Percentiles rank a stretch among this genome's conserved stretches.
Evolutionary conservation across 1,140 invertebrate genomes (phyloP).

Genomic region (Neodiprion fabricii): DNA sequence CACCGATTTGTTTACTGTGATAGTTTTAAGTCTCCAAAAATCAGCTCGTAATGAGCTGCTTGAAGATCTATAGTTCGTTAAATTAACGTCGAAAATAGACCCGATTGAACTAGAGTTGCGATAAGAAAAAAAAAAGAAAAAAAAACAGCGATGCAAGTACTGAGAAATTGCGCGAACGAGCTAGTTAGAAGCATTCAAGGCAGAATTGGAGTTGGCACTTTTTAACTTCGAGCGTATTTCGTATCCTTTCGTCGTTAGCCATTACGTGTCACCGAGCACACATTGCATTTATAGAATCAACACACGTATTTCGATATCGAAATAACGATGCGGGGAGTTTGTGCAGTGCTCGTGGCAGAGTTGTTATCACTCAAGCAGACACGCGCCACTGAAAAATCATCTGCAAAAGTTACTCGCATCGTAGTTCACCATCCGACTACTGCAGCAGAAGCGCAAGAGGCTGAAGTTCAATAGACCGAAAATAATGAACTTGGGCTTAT

Average conservation of each 20-base stretch:
- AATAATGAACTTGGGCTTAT: not conserved
- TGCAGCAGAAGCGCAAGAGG: not conserved
- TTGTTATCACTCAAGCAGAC: not conserved
- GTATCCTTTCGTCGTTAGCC: not conserved
- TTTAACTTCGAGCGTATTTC: not conserved
- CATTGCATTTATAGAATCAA: not conserved
- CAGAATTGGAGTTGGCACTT: not conserved
- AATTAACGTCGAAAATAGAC: too few species aligned
- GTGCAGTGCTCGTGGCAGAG: not conserved
- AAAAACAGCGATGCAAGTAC: not conserved
- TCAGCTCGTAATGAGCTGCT: too few species aligned
- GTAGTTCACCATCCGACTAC: not conserved
- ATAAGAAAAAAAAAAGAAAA: too few species aligned
- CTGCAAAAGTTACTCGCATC: not conserved
- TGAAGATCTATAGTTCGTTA: too few species aligned
- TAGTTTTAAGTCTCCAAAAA: too few species aligned
- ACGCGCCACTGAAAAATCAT: not conserved
- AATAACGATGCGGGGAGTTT: not conserved
- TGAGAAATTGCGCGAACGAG: not conserved
- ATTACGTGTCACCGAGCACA: not conserved
- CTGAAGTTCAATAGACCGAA: not conserved
- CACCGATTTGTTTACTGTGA: too few species aligned
- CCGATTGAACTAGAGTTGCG: too few species aligned
- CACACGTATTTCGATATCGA: not conserved
- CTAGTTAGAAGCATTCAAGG: not conserved